Percentiles rank a stretch among this genome's conserved stretches.
Evolutionary conservation across 2,888 invertebrate species (phyloP).

Genomic region (Willowsia nigromaculata): DNA sequence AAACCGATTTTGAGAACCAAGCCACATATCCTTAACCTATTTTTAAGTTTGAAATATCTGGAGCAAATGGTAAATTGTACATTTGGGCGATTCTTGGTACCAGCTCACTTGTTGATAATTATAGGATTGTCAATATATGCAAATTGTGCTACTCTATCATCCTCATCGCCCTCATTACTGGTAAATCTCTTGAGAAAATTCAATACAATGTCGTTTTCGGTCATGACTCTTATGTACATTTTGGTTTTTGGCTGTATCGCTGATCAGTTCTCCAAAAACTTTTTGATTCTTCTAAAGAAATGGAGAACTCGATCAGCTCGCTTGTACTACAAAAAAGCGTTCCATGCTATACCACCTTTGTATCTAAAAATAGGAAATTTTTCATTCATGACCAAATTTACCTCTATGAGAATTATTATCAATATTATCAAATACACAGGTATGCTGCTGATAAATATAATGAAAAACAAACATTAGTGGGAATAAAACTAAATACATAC

Average conservation of each 20-base stretch:
- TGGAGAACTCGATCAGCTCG: not conserved
- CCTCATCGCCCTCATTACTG: not conserved
- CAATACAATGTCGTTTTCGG: not conserved
- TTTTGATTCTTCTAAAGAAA: not conserved
- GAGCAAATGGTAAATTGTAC: not conserved
- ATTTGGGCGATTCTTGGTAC: not conserved
- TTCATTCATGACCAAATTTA: not conserved
- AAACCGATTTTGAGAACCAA: not conserved
- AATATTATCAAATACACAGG: constrained; percentile 42
- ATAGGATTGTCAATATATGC: constrained; percentile 20
- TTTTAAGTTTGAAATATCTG: not conserved
- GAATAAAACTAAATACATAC: not conserved
- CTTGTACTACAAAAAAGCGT: constrained; percentile 19
- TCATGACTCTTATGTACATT: not conserved
- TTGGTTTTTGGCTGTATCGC: not conserved
- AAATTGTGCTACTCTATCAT: constrained; percentile 8
- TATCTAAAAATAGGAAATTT: constrained; percentile 12
- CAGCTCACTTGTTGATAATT: constrained; percentile 6
- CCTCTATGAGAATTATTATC: constrained; percentile 32
- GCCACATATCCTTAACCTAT: not conserved
- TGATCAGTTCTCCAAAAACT: not conserved
- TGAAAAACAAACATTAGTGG: not conserved
- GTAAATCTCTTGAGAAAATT: not conserved
- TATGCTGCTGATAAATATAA: constrained; percentile 23
- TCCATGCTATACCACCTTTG: constrained; percentile 28